Evolutionary conservation across 2,888 invertebrate species (phyloP).

Genomic region (Phengaris alcon): DNA sequence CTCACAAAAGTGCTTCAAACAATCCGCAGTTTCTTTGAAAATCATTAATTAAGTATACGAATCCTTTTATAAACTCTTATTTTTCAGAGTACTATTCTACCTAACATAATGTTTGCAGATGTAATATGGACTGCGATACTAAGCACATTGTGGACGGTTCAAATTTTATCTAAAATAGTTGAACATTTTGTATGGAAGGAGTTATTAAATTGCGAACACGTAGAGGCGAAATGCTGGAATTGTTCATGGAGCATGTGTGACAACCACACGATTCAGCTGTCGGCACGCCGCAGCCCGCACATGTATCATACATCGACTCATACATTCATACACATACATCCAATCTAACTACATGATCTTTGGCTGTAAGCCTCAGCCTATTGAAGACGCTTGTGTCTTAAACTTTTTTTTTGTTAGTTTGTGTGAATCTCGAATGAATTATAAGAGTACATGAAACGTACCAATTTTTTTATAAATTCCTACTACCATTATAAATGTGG

Average conservation of each 20-base stretch:
- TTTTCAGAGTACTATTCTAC: too few relatives aligned
- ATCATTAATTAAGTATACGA: too few relatives aligned
- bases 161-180: neutral
- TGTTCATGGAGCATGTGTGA: conserved; percentile 17
- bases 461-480: too few relatives aligned
- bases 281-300: neutral
- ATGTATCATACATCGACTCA: neutral
- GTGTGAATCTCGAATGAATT: too few relatives aligned
- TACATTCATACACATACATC: neutral
- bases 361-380: neutral
- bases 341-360: neutral
- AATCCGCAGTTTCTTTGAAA: too few relatives aligned
- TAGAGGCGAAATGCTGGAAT: conserved; percentile 1
- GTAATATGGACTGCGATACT: neutral
- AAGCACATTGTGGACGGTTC: neutral
- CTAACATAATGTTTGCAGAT: neutral
- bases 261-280: conserved; percentile 19
- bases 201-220: conserved; percentile 19
- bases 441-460: too few relatives aligned
- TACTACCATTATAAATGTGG: too few relatives aligned
- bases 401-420: too few relatives aligned
- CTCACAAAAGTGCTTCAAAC: too few relatives aligned
- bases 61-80: too few relatives aligned
- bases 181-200: neutral
- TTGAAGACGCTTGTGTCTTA: neutral